Evolutionary conservation across 1,140 invertebrate genomes (phyloP).

Genomic region (Aleiodes sp.): DNA sequence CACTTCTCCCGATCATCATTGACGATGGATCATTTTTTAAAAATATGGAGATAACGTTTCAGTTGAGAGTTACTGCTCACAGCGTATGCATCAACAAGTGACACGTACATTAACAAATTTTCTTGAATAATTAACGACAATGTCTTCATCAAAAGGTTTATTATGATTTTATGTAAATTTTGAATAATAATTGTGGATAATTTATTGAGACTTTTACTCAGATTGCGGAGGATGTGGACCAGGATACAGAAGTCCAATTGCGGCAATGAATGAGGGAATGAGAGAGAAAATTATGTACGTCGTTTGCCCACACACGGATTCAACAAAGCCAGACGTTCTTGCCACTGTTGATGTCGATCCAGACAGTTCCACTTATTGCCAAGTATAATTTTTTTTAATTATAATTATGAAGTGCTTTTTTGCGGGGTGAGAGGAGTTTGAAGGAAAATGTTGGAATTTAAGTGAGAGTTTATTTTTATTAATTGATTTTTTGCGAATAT

Average conservation of each 20-base stretch:
- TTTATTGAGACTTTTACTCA: conserved; percentile 26
- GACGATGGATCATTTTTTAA: not conserved
- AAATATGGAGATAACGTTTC: not conserved
- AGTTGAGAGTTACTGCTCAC: not conserved
- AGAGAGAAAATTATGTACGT: conserved; percentile 89
- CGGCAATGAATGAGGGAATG: conserved; percentile 82
- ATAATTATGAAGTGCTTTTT: too few species aligned
- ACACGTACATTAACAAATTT: not conserved
- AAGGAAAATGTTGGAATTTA: not conserved
- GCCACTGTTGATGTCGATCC: conserved; percentile 93
- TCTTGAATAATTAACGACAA: not conserved
- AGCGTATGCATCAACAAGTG: not conserved
- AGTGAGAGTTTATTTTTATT: not conserved
- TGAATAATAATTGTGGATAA: too few species aligned
- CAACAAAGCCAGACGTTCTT: conserved; percentile 84
- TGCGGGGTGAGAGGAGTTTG: too few species aligned
- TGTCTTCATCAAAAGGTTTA: not conserved
- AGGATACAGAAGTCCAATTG: conserved; percentile 80
- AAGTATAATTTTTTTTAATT: conserved; percentile 69
- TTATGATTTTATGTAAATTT: not conserved
- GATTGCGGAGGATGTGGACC: conserved; percentile 69
- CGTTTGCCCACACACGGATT: conserved; percentile 82
- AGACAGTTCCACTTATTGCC: conserved; percentile 81
- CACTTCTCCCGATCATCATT: not conserved
- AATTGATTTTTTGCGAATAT: not conserved